These are phyloP conservation scores for Dicaeum eximium DNA, from an alignment of 2,113 vertebrate genomes.

Conservation along the genomic window DNA sequence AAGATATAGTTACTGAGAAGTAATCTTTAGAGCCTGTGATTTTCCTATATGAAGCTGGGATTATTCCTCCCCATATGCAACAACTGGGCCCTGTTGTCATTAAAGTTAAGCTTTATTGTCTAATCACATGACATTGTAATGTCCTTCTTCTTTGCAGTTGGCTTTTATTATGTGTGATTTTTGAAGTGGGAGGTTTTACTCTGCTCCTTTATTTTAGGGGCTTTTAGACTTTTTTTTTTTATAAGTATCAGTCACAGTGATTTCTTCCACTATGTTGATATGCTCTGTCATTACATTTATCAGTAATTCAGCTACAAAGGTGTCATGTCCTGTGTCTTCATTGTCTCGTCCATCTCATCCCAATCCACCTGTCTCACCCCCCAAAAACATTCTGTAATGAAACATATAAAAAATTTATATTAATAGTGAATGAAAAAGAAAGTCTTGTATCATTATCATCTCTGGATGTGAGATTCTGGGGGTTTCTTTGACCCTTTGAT, in stretches of 20 bases:
- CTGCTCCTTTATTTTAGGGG: not conserved
- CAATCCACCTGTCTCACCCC: rapidly evolving
- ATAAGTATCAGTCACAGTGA: not conserved
- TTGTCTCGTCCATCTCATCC: rapidly evolving
- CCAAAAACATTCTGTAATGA: not conserved
- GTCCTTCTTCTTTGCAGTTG: not conserved
- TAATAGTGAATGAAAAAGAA: not conserved
- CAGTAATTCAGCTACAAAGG: not conserved
- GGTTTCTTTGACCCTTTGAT: not conserved
- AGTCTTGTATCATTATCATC: not conserved
- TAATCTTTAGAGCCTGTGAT: not conserved
- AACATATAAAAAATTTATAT: not conserved
- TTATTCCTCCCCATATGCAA: not conserved
- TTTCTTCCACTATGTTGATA: not conserved
- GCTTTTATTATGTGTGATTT: not conserved
- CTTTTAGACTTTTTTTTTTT: not conserved
- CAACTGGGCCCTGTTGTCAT: not conserved
- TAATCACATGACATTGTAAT: not conserved
- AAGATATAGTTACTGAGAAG: not conserved
- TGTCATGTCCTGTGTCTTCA: not conserved
- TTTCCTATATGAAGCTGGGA: not conserved
- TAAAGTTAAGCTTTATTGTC: not conserved
- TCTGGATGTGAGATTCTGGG: not conserved
- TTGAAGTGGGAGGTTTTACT: not conserved
- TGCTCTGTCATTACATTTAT: not conserved